Evolutionary conservation across 2,888 invertebrate genomes (phyloP), one percentile per base, ranked within the genome.

Genomic region (Erebia palarica): DNA sequence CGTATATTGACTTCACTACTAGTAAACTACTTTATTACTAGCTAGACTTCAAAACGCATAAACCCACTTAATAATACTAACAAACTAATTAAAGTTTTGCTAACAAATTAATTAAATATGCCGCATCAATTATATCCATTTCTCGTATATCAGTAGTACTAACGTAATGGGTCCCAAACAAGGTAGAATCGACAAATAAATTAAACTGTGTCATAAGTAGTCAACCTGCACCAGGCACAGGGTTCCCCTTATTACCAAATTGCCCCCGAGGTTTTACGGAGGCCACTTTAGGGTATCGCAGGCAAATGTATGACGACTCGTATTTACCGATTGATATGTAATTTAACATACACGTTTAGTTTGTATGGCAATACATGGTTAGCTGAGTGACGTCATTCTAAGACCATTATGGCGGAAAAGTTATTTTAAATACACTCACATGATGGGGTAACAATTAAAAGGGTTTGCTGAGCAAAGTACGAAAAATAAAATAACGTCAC

Each of bases 191-290:
- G 84, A 80, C 86, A 87, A 88, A 89, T 90, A 89, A 89, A 89
- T 90, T 90, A 89, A 88, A 87, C 84, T 82, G 83, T 80, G 86
- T 87, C 88, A 84, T 89, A 88, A 88, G 86, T 84, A 84, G 86
- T 80, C 81, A 77, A 78, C 78, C 84, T 83, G 88, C 89, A 84
- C 89, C 86, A 85, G 87, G 86, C 82, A 86, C 86, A 79, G 87
- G 79, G 81, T 80, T 81, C 77, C 86, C 86, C 89, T 90, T 86
- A 87, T 88, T 90, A 87, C 88, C 81, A 85, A 88, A 87, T 87
- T 88, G 89, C 87, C 89, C 84, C 86, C 83, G 77, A 78, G 78
- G 79, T 81, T 81, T 81, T 83, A 86, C 87, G 86, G 84, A 81
- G 81, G 80, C 84, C 86, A 86, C 84, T 86, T 84, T 85, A 67